A percentile compares a stretch with the other conserved stretches of the same genome.
Evolutionary conservation across 2,113 vertebrate species (phyloP).

Genomic region (Canis aureus): DNA sequence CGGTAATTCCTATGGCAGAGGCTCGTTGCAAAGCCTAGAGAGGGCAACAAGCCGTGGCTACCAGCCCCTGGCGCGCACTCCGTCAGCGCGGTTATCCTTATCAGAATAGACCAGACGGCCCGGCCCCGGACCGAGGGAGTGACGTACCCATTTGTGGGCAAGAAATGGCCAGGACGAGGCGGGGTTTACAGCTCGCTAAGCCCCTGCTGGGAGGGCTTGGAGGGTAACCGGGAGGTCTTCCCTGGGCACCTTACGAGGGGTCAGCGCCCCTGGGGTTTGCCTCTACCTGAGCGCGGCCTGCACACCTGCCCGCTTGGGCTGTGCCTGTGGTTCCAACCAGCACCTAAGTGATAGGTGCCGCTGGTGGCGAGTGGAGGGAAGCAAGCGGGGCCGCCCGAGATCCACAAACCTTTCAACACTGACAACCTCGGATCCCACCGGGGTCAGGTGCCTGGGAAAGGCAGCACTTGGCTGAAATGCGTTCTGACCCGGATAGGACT

Average conservation of each 20-base stretch:
- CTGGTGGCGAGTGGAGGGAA: neutral
- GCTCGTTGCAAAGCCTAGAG: neutral
- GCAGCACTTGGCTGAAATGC: slow-evolving; percentile 53
- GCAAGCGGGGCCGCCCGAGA: neutral
- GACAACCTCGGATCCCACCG: neutral
- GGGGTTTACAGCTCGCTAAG: neutral
- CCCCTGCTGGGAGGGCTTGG: neutral
- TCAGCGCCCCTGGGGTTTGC: neutral
- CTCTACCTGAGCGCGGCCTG: neutral
- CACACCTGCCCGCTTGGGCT: neutral
- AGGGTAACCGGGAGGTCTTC: neutral
- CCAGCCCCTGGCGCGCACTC: neutral
- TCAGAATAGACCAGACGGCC: neutral
- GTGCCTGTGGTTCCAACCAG: neutral
- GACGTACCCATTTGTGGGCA: neutral
- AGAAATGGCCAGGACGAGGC: neutral
- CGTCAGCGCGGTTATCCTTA: neutral
- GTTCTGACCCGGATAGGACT: neutral
- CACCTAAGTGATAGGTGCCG: neutral
- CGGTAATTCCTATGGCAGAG: neutral
- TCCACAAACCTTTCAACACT: neutral
- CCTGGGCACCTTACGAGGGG: neutral
- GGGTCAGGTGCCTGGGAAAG: neutral
- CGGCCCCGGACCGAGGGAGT: neutral
- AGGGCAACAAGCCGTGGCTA: neutral